Evolutionary conservation across 2,113 vertebrate species (phyloP).

Genomic region (Hippocampus guttulatus): DNA sequence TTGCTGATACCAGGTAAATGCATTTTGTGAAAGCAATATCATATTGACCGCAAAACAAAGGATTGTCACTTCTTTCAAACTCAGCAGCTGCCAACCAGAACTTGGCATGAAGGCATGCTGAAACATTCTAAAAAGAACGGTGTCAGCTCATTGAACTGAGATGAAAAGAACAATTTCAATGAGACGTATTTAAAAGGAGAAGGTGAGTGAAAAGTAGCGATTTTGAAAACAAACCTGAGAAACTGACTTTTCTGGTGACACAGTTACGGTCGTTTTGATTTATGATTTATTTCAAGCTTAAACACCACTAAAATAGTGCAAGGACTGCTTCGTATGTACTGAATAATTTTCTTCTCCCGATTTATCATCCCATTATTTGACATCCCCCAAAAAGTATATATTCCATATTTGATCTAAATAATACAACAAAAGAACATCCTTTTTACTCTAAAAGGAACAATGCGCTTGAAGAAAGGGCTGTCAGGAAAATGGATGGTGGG

Average conservation of each 20-base stretch:
- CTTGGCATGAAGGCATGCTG: conserved; percentile 29
- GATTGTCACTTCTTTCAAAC: conserved; percentile 23
- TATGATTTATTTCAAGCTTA: not conserved
- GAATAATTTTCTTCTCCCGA: not conserved
- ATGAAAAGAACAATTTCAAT: conserved; percentile 29
- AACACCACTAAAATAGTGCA: not conserved
- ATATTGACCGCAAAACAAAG: not conserved
- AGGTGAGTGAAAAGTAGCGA: conserved; percentile 13
- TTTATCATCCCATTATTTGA: not conserved
- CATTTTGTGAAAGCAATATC: conserved; percentile 5
- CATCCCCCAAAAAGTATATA: not conserved
- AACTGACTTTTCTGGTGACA: conserved; percentile 6
- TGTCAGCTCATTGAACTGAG: conserved; percentile 4
- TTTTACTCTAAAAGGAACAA: not conserved
- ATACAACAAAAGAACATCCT: not conserved
- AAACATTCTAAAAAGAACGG: conserved; percentile 29
- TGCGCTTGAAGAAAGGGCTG: not conserved
- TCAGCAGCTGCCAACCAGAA: conserved; percentile 41
- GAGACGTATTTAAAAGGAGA: conserved; percentile 22
- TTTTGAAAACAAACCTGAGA: conserved; percentile 31
- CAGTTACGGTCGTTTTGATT: conserved; percentile 17
- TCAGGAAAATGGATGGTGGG: conserved; percentile 11
- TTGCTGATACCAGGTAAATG: not conserved
- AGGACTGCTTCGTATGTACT: not conserved
- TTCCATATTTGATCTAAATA: no score